Base-by-base conservation (phyloP, 2,888 invertebrate genomes). In the Desoria tigrina region DNA sequence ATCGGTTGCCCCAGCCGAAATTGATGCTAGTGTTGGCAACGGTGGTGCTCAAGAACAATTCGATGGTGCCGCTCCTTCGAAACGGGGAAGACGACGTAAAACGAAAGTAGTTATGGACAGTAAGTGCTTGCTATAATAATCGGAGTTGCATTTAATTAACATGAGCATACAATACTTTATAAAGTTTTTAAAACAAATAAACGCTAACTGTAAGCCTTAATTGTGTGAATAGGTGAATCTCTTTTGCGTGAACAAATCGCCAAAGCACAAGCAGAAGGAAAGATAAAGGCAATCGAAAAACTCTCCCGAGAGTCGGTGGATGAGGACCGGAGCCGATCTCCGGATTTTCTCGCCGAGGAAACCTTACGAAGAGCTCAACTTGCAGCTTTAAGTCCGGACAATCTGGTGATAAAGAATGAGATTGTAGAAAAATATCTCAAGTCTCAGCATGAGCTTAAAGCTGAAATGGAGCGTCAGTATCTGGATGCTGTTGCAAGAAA, bases 391-490 rank as follows among this genome's bases (percentile, higher is more conserved):
- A 55, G 32, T 55, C 18, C 59, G 11, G 57, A 61, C 9, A 65
- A 69, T 37, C 65, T 57, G 53, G 18, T 63, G 24, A 60, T 67
- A 16, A 60, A 63, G 55, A 72, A 65, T 51, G 65, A 63, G 21
- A 61, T 72, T 27, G 67, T 72, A 4, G 67, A 72, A 42, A 60
- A 55, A 54, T 72, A 72, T 59, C 58, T 72, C 39, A 66, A 67
- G 57, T 69, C 71, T 56, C 71, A 72, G 57, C 68, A 61, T 62
- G 68, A 66, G 51, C 66, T 71, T 61, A 65, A 57, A 50, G 64
- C 63, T 26, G 53, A 67, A 59, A 72, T 72, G 66, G 68, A 67
- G 42, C 61, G 69, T 24, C 55, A 65, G 45, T 42, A 51, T 3
- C 53, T 28, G 18, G 62, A 68, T 39, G 63, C 64, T n/a, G 61